phyloP scores from a whole-genome alignment of 2,888 invertebrate genomes.

The Sicus ferrugineus region DNA sequence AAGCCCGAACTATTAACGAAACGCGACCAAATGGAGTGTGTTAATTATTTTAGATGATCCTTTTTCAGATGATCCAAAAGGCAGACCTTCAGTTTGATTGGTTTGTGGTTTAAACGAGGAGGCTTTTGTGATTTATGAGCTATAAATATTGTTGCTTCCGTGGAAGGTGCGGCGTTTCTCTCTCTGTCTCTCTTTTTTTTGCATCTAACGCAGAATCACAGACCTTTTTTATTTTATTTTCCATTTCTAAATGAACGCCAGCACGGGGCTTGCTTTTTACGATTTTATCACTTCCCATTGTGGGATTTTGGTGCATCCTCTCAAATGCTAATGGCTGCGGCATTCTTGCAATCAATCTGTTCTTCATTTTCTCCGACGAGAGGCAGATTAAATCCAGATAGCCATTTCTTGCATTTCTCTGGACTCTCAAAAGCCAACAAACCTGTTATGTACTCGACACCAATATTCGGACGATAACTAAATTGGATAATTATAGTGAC shows the following conservation, averaged over 20 bases:
- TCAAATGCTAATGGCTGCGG: constrained; percentile 53
- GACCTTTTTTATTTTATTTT: background rate
- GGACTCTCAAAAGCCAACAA: constrained; percentile 87
- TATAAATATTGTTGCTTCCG: background rate
- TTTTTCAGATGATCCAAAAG: background rate
- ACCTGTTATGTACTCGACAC: constrained; percentile 84
- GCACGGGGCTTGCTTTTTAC: background rate
- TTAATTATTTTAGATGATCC: background rate
- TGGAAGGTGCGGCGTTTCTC: background rate
- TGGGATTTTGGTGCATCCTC: constrained; percentile 18
- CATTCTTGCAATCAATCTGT: constrained; percentile 89
- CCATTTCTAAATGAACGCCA: background rate
- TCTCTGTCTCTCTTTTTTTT: background rate
- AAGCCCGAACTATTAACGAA: background rate
- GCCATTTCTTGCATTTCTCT: constrained; percentile 88
- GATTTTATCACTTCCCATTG: background rate
- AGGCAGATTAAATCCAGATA: constrained; percentile 80
- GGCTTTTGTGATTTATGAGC: background rate
- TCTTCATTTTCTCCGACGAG: constrained; percentile 74
- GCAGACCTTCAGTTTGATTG: background rate
- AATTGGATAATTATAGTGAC: constrained; percentile 62
- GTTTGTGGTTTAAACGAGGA: background rate
- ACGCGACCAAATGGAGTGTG: background rate
- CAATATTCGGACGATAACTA: constrained; percentile 94
- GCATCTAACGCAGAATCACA: no score